Percentiles rank a stretch among this genome's conserved stretches.
Evolutionary conservation across 2,113 vertebrate species (phyloP).

Genomic region (Platichthys flesus): DNA sequence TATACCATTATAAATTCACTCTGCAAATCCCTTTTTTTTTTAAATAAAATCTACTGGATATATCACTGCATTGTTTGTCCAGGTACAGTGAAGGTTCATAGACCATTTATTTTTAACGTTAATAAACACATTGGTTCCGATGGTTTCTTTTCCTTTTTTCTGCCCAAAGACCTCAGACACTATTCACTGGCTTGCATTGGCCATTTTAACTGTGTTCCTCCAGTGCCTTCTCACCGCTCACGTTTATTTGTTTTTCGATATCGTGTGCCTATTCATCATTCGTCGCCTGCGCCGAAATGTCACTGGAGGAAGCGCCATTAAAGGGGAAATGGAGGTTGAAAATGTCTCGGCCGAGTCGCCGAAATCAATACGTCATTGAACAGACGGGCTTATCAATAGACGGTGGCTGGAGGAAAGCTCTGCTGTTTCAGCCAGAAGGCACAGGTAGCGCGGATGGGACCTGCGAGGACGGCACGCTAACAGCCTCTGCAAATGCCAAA

Average conservation of each 20-base stretch:
- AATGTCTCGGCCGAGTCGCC: slow-evolving; percentile 59
- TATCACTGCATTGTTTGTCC: too few relatives aligned
- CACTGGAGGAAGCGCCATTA: slow-evolving; percentile 68
- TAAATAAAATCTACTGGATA: background rate
- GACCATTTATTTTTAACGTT: too few relatives aligned
- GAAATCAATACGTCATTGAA: slow-evolving; percentile 71
- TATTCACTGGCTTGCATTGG: slow-evolving; percentile 3
- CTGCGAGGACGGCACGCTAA: slow-evolving; percentile 18
- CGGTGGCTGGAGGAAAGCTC: slow-evolving; percentile 54
- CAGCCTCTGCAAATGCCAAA: slow-evolving; percentile 47
- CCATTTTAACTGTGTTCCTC: slow-evolving; percentile 38
- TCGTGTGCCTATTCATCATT: slow-evolving; percentile 56
- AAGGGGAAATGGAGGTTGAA: slow-evolving; percentile 74
- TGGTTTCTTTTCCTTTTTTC: background rate
- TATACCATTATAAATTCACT: too few relatives aligned
- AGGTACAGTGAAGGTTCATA: too few relatives aligned
- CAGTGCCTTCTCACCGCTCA: slow-evolving; percentile 40
- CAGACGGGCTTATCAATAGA: slow-evolving; percentile 74
- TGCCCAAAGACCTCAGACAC: background rate
- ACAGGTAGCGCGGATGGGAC: background rate
- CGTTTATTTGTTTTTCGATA: slow-evolving; percentile 68
- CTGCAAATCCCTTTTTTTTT: background rate
- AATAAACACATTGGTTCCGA: background rate
- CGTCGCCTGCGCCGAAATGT: slow-evolving; percentile 63
- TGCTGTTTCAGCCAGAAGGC: slow-evolving; percentile 37